These are phyloP conservation scores for Acanthosoma haemorrhoidale DNA, from an alignment of 2,888 invertebrate genomes.

Conservation along the genomic window DNA sequence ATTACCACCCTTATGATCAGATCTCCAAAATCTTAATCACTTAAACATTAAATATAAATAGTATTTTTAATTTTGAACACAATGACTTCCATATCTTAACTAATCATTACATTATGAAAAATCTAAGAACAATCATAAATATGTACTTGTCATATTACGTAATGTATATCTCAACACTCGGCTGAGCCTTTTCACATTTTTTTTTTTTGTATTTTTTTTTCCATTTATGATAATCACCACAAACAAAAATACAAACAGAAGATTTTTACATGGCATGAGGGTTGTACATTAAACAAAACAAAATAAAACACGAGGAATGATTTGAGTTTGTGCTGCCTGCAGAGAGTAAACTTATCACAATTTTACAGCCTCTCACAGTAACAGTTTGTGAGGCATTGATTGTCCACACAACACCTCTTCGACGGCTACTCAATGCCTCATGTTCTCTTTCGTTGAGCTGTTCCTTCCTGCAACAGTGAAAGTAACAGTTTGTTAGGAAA, in stretches of 20 bases:
- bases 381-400: not conserved
- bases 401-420: not conserved
- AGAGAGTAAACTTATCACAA: constrained; percentile 26
- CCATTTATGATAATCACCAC: not conserved
- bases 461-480: constrained; percentile 20
- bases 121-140: constrained; percentile 23
- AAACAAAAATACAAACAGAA: constrained; percentile 4
- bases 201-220: not conserved
- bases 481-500: not conserved
- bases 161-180: constrained; percentile 11
- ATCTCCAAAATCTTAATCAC: not conserved
- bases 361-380: constrained; percentile 7
- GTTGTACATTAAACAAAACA: not conserved
- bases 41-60: constrained; percentile 20
- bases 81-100: constrained; percentile 20
- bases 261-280: constrained; percentile 14
- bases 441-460: constrained; percentile 27
- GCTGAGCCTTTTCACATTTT: constrained; percentile 16
- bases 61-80: constrained; percentile 27
- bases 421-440: constrained; percentile 27
- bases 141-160: not conserved
- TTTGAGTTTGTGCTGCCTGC: not conserved
- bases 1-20: not conserved
- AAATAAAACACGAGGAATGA: constrained; percentile 14
- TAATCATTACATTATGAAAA: constrained; percentile 17